phyloP scores from a whole-genome alignment of 2,113 vertebrate genomes.

The Larimichthys polyactis region DNA sequence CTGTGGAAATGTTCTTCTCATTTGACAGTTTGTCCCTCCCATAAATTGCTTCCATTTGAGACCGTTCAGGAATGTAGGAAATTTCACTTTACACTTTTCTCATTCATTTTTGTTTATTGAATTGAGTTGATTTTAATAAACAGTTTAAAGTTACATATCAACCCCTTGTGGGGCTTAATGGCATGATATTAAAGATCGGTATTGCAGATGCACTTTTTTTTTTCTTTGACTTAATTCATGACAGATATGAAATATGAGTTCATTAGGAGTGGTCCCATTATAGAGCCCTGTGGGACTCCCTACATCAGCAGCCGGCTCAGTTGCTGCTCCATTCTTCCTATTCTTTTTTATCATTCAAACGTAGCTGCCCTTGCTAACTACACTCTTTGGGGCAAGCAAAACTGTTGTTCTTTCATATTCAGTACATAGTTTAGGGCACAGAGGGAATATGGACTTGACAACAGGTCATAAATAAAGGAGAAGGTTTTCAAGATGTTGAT shows the following conservation, averaged over 20 bases:
- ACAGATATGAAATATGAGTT: slow-evolving; percentile 78
- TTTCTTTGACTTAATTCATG: slow-evolving; percentile 58
- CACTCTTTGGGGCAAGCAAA: slow-evolving; percentile 68
- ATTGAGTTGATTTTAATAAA: slow-evolving; percentile 53
- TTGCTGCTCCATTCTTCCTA: slow-evolving; percentile 62
- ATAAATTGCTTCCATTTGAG: slow-evolving; percentile 61
- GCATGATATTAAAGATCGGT: slow-evolving; percentile 40
- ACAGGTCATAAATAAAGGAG: slow-evolving; percentile 82
- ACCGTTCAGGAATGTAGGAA: slow-evolving; percentile 38
- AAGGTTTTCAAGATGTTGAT: slow-evolving; percentile 78
- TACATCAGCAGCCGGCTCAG: slow-evolving; percentile 48
- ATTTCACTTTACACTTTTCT: slow-evolving; percentile 60
- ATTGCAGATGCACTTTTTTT: slow-evolving; percentile 49
- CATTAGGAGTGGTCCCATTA: slow-evolving; percentile 75
- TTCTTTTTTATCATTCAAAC: slow-evolving; percentile 76
- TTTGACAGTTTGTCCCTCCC: slow-evolving; percentile 45
- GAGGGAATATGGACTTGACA: slow-evolving; percentile 79
- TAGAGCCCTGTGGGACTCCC: slow-evolving; percentile 72
- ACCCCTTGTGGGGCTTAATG: slow-evolving; percentile 38
- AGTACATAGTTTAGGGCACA: slow-evolving; percentile 79
- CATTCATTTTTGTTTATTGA: slow-evolving; percentile 66
- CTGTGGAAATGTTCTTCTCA: slow-evolving; percentile 38
- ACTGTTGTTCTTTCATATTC: slow-evolving; percentile 81
- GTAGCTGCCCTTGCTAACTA: slow-evolving; percentile 65
- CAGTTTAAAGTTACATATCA: slow-evolving; percentile 60